Base-by-base conservation (phyloP, 2,888 invertebrate genomes). In the Cephalotes varians region DNA sequence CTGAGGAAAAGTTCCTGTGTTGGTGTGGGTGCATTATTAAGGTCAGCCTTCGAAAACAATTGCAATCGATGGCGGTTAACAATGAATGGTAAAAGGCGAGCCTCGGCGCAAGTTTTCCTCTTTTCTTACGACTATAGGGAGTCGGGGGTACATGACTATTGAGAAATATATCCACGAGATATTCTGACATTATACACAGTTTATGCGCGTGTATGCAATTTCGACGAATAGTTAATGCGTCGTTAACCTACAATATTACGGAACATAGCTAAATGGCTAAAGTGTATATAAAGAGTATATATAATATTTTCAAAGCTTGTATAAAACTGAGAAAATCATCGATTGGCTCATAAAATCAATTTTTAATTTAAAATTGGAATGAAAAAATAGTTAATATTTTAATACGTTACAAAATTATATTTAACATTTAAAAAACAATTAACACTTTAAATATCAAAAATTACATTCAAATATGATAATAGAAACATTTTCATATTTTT, bases 21-120 rank as follows among this genome's bases (percentile, higher is more conserved):
- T 25, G 40, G 40, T 62, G 51, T 62, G 34, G 64, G 21, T 81
- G 56, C 64, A 81, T 81, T 81, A 81, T 81, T 81, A 65, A 81
- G 56, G 64, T 18, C 44, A 81, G 54, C 64, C 74, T 81, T 56
- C 10, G 54, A 67, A 77, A 77, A 77, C 54, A 81, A 56, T 65
- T 25, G 34, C 44, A 47, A 81, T 81, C 81, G 56, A 74, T 64
- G 25, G 9, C 25, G 44, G 54, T 81, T 81, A 81, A 77, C 77
- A 77, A 67, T 77, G 67, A 67, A 67, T 67, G 25, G 56, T 47
- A 74, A 74, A 47, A 74, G 47, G 18, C n/a, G 54, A 28, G 60
- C 10, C 21, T 44, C 49, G n/a, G 2, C 18, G 34, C 34, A 4
- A 34, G 12, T 74, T 64, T 64, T 7, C n/a, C 12, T 56, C 37